These are phyloP conservation scores for Steinernema feltiae DNA, from an alignment of 1,140 invertebrate genomes.

Conservation along the genomic window DNA sequence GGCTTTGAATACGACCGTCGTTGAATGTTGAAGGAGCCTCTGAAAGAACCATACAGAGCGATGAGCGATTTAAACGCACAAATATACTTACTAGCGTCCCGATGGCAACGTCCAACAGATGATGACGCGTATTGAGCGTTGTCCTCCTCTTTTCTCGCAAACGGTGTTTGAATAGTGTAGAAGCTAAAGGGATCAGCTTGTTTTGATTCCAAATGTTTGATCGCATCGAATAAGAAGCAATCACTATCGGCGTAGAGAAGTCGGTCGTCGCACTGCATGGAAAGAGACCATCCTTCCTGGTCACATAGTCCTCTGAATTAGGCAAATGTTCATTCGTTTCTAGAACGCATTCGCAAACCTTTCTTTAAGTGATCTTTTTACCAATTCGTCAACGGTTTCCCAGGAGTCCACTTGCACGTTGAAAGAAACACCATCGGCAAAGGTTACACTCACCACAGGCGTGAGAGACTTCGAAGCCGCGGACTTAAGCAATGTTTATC, in stretches of 20 bases:
- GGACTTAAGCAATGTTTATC: background rate
- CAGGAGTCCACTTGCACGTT: background rate
- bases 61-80: too few relatives aligned
- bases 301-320: background rate
- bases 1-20: background rate
- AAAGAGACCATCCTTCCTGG: background rate
- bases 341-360: background rate
- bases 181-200: background rate
- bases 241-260: background rate
- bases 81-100: background rate
- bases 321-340: background rate
- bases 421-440: background rate
- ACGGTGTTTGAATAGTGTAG: background rate
- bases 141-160: background rate
- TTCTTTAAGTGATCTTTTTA: background rate
- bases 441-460: background rate
- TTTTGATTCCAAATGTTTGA: background rate
- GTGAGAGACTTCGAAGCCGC: background rate
- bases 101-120: too few relatives aligned
- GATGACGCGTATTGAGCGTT: background rate
- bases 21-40: background rate
- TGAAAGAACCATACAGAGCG: background rate
- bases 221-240: background rate
- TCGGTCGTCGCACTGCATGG: background rate
- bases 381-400: background rate